Evolutionary conservation across 2,797 vertebrate species (phyloP).

Genomic region (Triplophysa bombifrons): DNA sequence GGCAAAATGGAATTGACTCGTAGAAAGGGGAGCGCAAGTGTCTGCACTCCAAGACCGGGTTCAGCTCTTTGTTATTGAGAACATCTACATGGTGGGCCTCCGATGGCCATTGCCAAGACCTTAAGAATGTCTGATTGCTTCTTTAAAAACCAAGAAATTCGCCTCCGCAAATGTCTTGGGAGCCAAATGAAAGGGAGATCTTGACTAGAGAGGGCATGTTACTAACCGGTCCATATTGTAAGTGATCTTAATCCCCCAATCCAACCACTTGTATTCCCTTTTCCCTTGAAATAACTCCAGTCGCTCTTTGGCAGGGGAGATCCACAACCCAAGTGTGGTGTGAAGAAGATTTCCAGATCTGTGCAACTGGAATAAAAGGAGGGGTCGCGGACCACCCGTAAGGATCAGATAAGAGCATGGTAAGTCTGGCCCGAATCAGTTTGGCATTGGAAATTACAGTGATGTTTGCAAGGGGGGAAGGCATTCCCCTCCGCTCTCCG

Average conservation of each 20-base stretch:
- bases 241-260: constrained; percentile 54
- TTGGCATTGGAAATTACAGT: constrained; percentile 75
- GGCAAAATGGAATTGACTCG: neutral
- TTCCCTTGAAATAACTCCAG: constrained; percentile 57
- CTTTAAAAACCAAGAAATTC: constrained; percentile 36
- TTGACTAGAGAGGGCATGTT: constrained; percentile 50
- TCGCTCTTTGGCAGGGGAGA: constrained; percentile 55
- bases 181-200: constrained; percentile 50
- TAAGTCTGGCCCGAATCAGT: constrained; percentile 75
- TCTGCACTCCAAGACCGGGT: constrained; percentile 56
- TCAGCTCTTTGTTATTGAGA: constrained; percentile 52
- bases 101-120: constrained; percentile 10
- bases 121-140: constrained; percentile 28
- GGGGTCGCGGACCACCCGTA: constrained; percentile 71
- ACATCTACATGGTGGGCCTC: constrained; percentile 54
- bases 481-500: constrained; percentile 45
- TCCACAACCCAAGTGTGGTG: constrained; percentile 57
- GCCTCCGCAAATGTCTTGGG: constrained; percentile 35
- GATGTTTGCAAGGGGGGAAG: constrained; percentile 59
- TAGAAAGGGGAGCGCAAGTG: constrained; percentile 62
- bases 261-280: constrained; percentile 54
- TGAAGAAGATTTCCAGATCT: constrained; percentile 66
- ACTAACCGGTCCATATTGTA: constrained; percentile 59
- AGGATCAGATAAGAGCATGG: constrained; percentile 76
- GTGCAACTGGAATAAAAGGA: constrained; percentile 51